These are phyloP conservation scores for Clytia hemisphaerica DNA, from an alignment of 30 jellyfish, hydroid and myxozoan species.

Conservation along the genomic window DNA sequence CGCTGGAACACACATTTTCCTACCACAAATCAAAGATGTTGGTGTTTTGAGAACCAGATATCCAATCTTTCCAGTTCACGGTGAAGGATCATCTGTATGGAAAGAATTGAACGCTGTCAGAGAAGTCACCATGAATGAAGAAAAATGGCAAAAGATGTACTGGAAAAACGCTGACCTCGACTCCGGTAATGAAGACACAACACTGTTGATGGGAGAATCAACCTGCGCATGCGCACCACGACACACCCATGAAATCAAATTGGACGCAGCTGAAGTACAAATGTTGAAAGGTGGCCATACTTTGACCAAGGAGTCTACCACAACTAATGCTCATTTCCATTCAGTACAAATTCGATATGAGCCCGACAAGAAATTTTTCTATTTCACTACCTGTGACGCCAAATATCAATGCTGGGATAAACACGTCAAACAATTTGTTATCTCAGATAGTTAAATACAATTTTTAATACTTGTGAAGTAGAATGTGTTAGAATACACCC, in stretches of 20 bases:
- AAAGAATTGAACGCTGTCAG: slow-evolving; percentile 76
- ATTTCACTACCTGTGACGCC: slow-evolving; percentile 33
- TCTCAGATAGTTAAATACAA: too few relatives aligned
- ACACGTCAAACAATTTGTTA: too few relatives aligned
- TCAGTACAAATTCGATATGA: slow-evolving; percentile 44
- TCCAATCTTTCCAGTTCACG: slow-evolving; percentile 93
- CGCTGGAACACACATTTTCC: slow-evolving; percentile 62
- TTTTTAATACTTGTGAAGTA: too few relatives aligned
- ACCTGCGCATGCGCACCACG: background rate
- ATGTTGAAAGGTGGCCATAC: slow-evolving; percentile 64
- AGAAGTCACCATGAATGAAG: slow-evolving; percentile 46
- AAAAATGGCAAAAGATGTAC: background rate
- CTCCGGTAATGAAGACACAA: background rate
- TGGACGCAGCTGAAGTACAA: slow-evolving; percentile 45
- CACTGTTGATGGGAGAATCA: slow-evolving; percentile 11
- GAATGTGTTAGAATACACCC: too few relatives aligned
- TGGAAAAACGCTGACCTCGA: background rate
- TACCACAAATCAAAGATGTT: slow-evolving; percentile 70
- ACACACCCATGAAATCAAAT: slow-evolving; percentile 59
- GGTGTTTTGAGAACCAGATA: slow-evolving; percentile 76
- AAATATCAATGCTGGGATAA: slow-evolving; percentile 40
- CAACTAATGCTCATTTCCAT: slow-evolving; percentile 64
- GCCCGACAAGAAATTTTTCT: slow-evolving; percentile 13
- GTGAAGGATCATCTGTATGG: slow-evolving; percentile 94
- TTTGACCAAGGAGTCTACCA: slow-evolving; percentile 34